These are phyloP conservation scores for Smutsia temminckii DNA, from an alignment of 2,797 vertebrate species.

Conservation along the genomic window DNA sequence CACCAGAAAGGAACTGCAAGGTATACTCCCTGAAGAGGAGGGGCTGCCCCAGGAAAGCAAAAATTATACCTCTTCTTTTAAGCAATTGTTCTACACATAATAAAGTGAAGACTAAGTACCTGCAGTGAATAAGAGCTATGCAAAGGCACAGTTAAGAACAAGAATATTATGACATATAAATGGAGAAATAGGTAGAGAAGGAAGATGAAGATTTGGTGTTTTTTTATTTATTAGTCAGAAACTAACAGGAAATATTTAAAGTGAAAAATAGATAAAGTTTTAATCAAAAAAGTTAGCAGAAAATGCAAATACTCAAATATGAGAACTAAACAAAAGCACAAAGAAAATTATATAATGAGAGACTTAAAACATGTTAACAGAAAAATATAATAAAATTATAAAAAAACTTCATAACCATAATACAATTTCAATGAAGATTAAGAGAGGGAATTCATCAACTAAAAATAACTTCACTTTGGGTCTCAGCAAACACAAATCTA, in stretches of 20 bases:
- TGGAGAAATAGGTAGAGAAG: background rate
- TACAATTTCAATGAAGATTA: background rate
- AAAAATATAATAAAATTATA: background rate
- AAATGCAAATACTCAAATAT: background rate
- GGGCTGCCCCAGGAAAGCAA: background rate
- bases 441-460: background rate
- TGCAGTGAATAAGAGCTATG: accelerated
- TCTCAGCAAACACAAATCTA: background rate
- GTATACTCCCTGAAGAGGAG: background rate
- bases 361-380: background rate
- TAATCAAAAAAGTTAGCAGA: background rate
- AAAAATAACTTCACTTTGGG: background rate
- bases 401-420: background rate
- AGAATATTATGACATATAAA: background rate
- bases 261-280: background rate
- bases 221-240: background rate
- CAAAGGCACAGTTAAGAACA: background rate
- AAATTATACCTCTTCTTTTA: background rate
- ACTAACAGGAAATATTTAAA: background rate
- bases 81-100: background rate
- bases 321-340: background rate
- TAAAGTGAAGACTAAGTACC: background rate
- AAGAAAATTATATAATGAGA: background rate
- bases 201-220: background rate
- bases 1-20: background rate